These are phyloP conservation scores for Crotophaga sulcirostris DNA, from an alignment of 2,113 vertebrate genomes.

Conservation along the genomic window DNA sequence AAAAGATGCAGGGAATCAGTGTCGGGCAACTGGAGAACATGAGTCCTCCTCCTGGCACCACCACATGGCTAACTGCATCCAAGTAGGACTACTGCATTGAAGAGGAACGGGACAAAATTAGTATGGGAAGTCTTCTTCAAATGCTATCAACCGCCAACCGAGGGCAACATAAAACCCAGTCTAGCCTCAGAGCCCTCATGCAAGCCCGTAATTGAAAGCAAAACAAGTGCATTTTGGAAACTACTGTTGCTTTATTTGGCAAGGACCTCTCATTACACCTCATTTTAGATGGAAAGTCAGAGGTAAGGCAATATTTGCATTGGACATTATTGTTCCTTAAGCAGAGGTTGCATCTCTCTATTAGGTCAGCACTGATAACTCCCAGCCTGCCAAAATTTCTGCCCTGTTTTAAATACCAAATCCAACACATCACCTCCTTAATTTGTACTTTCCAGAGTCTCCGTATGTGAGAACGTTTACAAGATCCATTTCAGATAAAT, in stretches of 20 bases:
- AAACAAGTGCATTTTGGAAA: conserved; percentile 37
- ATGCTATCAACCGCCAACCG: not conserved
- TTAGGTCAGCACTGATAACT: conserved; percentile 6
- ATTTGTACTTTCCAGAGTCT: not conserved
- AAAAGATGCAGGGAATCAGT: not conserved
- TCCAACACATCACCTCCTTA: not conserved
- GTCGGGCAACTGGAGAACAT: not conserved
- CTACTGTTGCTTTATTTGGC: conserved; percentile 30
- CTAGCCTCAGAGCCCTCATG: not conserved
- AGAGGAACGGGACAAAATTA: not conserved
- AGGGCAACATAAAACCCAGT: not conserved
- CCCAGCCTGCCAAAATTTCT: not conserved
- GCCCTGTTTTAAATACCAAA: not conserved
- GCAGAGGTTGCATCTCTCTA: not conserved
- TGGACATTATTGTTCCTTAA: not conserved
- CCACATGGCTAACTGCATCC: not conserved
- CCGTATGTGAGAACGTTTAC: not conserved
- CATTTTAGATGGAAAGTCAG: conserved; percentile 21
- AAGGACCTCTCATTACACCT: not conserved
- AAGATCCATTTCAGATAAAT: not conserved
- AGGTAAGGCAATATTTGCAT: conserved; percentile 3
- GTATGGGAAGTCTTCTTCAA: not conserved
- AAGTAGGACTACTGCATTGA: not conserved
- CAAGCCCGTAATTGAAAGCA: not conserved
- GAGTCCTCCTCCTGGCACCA: not conserved